A percentile compares a stretch with the other conserved stretches of the same genome.
Evolutionary conservation across 2,797 vertebrate genomes (phyloP).

Genomic region (Catostomus latipinnis): DNA sequence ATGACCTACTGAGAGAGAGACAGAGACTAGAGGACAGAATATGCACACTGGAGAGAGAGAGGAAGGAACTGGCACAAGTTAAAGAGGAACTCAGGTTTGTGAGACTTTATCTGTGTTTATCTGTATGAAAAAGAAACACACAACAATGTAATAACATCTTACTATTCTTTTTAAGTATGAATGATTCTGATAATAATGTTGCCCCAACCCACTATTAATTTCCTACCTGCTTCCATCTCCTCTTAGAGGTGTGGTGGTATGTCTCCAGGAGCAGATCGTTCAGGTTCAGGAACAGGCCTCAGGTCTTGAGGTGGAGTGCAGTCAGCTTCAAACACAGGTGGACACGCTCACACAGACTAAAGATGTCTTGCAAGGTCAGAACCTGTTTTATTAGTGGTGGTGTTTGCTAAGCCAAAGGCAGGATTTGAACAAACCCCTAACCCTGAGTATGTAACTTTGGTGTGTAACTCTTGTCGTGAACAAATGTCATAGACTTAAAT

Average conservation of each 20-base stretch:
- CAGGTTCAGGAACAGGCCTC: constrained; percentile 77
- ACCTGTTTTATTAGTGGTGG: background rate
- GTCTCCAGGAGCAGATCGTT: constrained; percentile 78
- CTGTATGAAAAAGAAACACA: background rate
- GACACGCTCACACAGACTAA: constrained; percentile 79
- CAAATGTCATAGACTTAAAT: too few relatives aligned
- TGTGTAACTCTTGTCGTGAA: too few relatives aligned
- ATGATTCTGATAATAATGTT: background rate
- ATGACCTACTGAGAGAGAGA: constrained; percentile 74
- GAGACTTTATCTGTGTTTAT: constrained; percentile 18
- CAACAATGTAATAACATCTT: background rate
- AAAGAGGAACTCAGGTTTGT: constrained; percentile 78
- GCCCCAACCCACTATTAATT: background rate
- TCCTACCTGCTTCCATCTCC: constrained; percentile 2
- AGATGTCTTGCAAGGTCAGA: constrained; percentile 81
- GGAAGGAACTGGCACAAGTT: constrained; percentile 71
- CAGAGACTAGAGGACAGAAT: constrained; percentile 74
- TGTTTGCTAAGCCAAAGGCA: too few relatives aligned
- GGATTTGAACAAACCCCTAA: too few relatives aligned
- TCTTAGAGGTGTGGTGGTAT: constrained; percentile 60
- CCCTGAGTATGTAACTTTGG: too few relatives aligned
- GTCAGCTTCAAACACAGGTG: constrained; percentile 80
- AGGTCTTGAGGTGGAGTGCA: constrained; percentile 73
- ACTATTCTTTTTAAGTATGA: background rate
- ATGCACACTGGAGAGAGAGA: constrained; percentile 68